phyloP scores from a whole-genome alignment of 2,888 invertebrate species.

The Polydrusus tereticollis region DNA sequence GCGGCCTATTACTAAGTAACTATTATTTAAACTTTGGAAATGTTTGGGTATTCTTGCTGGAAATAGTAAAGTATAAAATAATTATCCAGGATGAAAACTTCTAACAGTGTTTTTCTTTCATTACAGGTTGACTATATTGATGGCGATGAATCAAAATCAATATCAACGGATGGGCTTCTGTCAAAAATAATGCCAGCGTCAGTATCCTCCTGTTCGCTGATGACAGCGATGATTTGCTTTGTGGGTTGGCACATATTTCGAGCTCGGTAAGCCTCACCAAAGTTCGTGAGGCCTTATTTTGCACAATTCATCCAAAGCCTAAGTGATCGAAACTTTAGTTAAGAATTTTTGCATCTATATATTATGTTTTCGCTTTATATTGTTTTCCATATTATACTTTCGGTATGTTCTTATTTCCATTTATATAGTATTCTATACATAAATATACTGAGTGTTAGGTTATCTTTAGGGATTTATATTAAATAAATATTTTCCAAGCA shows the following conservation, averaged over 20 bases:
- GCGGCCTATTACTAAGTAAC: too few relatives aligned
- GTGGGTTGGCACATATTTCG: conserved; percentile 75
- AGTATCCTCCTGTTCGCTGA: conserved; percentile 58
- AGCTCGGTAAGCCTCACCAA: conserved; percentile 67
- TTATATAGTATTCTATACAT: conserved; percentile 55
- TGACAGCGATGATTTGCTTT: conserved; percentile 75
- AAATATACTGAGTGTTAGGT: conserved; percentile 59
- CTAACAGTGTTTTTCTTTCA: conserved; percentile 10
- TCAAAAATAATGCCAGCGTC: conserved; percentile 70
- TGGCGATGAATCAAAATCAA: conserved; percentile 28
- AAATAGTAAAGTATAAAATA: background rate
- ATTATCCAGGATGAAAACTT: background rate
- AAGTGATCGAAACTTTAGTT: conserved; percentile 60
- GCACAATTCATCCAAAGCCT: conserved; percentile 63
- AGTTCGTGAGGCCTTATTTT: conserved; percentile 55
- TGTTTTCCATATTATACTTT: conserved; percentile 60
- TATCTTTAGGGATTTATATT: conserved; percentile 54
- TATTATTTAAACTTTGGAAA: too few relatives aligned
- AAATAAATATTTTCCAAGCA: conserved; percentile 49
- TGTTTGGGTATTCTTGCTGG: too few relatives aligned
- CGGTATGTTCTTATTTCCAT: conserved; percentile 62
- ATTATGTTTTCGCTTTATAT: conserved; percentile 57
- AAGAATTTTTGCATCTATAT: conserved; percentile 51
- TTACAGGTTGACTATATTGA: conserved; percentile 50
- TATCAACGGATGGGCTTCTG: conserved; percentile 66